Evolutionary conservation across 2,113 vertebrate species (phyloP), one percentile per base, ranked within the genome.

Genomic region (Rhinopomastus cyanomelas): DNA sequence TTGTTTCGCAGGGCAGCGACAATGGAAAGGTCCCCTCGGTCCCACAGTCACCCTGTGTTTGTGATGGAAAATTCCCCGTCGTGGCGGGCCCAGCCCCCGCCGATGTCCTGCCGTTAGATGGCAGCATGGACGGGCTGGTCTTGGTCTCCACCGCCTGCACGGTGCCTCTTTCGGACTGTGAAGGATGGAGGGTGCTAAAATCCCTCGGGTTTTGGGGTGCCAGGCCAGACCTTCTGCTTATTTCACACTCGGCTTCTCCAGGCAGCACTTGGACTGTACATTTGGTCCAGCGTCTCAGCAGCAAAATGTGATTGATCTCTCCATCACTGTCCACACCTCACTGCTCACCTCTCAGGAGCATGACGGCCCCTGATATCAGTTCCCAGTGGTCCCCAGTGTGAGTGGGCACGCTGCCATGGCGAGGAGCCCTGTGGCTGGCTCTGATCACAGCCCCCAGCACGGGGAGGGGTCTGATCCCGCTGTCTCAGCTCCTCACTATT

Each of bases 61-160:
- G 90, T 77, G 91, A 89, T 94, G 94, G 95, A 94, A 96, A 96
- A 86, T 93, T 92, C 72, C 89, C 89, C 7, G 10, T 11, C 2
- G 48, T 29, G 2, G 4, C 5, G 1, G 84, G 69, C 32, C 4
- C 16, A 79, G 86, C 78, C 49, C 42, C 53, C 7, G 10, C 44
- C 16, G 1, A 6, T 3, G 55, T 87, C 81, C 94, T 4, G 46
- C 69, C 92, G 1, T 94, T 94, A 96, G 94, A 76, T 95, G 93
- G 92, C 91, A 90, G 91, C 80, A 72, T 19, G 95, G 81, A 39
- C 59, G 16, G 89, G 85, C 89, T 26, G 74, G 7, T 87, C 53
- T 42, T 1, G 32, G 46, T 39, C 72, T 6, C 48, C 12, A 5
- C 26, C 4, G 2, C 65, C 81, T 4, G 52, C 36, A 1, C 8